phyloP scores from a whole-genome alignment of 2,113 vertebrate species.

The Ciconia stormi region DNA sequence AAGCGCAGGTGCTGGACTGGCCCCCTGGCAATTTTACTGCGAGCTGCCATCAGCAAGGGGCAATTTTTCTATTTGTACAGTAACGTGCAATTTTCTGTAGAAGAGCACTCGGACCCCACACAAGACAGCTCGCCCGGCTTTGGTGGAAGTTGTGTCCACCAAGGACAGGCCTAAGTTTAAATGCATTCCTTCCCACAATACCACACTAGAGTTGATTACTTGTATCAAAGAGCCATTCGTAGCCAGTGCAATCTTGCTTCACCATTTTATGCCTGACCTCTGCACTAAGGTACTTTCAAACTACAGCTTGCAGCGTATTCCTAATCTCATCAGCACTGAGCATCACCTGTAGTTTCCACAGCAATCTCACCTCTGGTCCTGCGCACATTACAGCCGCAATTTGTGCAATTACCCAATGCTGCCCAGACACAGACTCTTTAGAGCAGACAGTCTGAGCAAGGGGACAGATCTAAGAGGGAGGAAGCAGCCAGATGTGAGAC shows the following conservation, averaged over 20 bases:
- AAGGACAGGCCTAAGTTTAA: background rate
- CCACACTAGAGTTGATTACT: background rate
- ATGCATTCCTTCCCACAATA: background rate
- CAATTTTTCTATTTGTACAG: background rate
- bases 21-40: background rate
- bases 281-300: background rate
- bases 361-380: background rate
- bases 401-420: background rate
- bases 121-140: background rate
- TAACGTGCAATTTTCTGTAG: background rate
- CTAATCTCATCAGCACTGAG: background rate
- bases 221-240: accelerated
- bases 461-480: background rate
- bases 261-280: background rate
- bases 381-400: background rate
- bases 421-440: background rate
- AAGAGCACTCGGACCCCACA: background rate
- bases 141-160: background rate
- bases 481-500: background rate
- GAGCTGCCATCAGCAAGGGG: background rate
- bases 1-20: background rate
- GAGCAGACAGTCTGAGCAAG: background rate
- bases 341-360: background rate
- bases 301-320: background rate
- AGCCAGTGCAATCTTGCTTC: background rate